Percentiles rank a stretch among this genome's conserved stretches.
Conservation (phyloP, 1,140 invertebrate genomes). For the Vollenhovia emeryi region DNA sequence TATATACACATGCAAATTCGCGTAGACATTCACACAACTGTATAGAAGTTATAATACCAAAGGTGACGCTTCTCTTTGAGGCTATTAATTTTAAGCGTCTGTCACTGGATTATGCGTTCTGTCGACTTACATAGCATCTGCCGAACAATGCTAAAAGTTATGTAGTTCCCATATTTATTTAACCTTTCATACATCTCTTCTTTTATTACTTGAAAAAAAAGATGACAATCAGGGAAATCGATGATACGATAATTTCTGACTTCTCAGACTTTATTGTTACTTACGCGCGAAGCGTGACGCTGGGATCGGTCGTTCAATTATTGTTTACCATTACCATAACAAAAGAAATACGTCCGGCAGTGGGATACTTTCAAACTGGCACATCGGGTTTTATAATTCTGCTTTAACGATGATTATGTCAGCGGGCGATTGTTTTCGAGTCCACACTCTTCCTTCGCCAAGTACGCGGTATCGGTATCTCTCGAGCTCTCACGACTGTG, state of each 20-base stretch:
- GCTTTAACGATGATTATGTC: not conserved
- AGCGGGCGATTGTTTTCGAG: not conserved
- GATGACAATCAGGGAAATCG: not conserved
- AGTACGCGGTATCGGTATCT: not conserved
- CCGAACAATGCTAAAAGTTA: not conserved
- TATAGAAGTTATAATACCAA: not conserved
- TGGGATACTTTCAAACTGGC: not conserved
- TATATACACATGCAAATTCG: not conserved
- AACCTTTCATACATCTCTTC: not conserved
- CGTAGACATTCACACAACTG: not conserved
- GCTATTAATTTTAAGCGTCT: not conserved
- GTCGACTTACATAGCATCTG: not conserved
- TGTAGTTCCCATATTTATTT: not conserved
- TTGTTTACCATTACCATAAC: not conserved
- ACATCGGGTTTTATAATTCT: not conserved
- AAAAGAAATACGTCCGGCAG: not conserved
- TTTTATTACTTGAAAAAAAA: not conserved
- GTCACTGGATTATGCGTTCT: not conserved
- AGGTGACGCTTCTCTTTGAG: not conserved
- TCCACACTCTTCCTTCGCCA: not conserved
- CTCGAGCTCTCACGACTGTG: not conserved
- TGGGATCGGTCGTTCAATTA: not conserved
- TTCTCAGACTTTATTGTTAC: not conserved
- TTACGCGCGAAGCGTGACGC: not conserved
- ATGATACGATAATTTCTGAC: not conserved